Percentiles rank a stretch among this genome's conserved stretches.
These are phyloP conservation scores for Pelusios castaneus DNA, from an alignment of 2,113 vertebrate species.

Conservation along the genomic window DNA sequence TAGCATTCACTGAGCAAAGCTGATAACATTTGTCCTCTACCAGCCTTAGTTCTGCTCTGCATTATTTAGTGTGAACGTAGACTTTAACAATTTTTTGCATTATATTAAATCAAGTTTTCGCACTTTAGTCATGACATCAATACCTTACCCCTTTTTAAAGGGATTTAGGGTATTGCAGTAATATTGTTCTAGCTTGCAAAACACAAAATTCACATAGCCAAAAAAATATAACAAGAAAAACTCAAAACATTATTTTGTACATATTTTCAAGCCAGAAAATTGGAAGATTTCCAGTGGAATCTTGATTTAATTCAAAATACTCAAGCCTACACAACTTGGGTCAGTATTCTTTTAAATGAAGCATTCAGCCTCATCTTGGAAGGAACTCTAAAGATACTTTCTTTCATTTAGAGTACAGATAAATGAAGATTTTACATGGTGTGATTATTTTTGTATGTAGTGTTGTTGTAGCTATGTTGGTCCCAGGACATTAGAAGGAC, in stretches of 20 bases:
- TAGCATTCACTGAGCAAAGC: not conserved
- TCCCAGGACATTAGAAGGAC: no score
- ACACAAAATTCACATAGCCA: constrained; percentile 28
- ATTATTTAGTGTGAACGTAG: not conserved
- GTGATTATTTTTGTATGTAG: not conserved
- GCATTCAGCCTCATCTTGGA: constrained; percentile 35
- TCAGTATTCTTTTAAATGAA: constrained; percentile 8
- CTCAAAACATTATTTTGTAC: constrained; percentile 46
- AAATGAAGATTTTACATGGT: not conserved
- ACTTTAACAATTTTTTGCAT: not conserved
- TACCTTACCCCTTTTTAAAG: constrained; percentile 24
- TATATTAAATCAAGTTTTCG: constrained; percentile 19
- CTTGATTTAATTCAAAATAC: constrained; percentile 59
- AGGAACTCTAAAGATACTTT: constrained; percentile 18
- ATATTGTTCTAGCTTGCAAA: constrained; percentile 33
- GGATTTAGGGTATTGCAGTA: constrained; percentile 4
- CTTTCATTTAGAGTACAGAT: constrained; percentile 9
- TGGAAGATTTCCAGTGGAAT: constrained; percentile 54
- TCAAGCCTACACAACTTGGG: constrained; percentile 15
- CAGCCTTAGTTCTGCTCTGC: not conserved
- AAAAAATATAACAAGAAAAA: constrained; percentile 16
- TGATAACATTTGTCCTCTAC: not conserved
- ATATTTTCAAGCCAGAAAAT: constrained; percentile 46
- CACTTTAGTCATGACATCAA: constrained; percentile 28
- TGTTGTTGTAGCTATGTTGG: no score